These are phyloP conservation scores for Dasyurus viverrinus DNA, from an alignment of 2,113 vertebrate species.

Conservation along the genomic window DNA sequence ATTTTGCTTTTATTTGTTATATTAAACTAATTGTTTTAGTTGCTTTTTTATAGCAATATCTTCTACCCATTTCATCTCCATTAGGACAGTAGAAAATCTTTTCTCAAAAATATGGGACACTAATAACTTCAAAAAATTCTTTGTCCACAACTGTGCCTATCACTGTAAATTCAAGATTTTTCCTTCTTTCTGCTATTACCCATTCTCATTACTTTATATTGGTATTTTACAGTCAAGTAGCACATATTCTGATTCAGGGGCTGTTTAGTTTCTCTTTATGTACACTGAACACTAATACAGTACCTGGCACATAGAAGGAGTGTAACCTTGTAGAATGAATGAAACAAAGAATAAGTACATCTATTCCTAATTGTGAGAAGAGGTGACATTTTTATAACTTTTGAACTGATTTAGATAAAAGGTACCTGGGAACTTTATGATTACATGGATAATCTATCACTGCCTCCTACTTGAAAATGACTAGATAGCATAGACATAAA, in stretches of 20 bases:
- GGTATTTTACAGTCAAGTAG: neutral
- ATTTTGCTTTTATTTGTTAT: too few species aligned
- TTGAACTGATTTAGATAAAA: neutral
- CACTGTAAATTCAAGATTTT: neutral
- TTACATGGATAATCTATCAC: neutral
- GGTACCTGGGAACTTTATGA: neutral
- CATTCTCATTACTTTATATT: neutral
- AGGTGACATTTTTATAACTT: neutral
- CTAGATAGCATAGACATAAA: neutral
- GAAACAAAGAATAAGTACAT: neutral
- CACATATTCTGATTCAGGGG: neutral
- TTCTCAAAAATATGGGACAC: neutral
- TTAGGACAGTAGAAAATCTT: neutral
- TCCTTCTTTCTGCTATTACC: neutral
- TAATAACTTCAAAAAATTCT: neutral
- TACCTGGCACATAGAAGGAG: neutral
- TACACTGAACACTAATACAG: neutral
- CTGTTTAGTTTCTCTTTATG: neutral
- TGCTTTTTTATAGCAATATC: neutral
- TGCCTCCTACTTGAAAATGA: neutral
- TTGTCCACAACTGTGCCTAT: neutral
- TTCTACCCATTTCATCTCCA: neutral
- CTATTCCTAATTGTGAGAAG: neutral
- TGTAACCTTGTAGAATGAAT: neutral
- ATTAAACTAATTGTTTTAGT: neutral